Evolutionary conservation across 2,888 invertebrate genomes (phyloP).

Genomic region (Pasiphila rectangulata): DNA sequence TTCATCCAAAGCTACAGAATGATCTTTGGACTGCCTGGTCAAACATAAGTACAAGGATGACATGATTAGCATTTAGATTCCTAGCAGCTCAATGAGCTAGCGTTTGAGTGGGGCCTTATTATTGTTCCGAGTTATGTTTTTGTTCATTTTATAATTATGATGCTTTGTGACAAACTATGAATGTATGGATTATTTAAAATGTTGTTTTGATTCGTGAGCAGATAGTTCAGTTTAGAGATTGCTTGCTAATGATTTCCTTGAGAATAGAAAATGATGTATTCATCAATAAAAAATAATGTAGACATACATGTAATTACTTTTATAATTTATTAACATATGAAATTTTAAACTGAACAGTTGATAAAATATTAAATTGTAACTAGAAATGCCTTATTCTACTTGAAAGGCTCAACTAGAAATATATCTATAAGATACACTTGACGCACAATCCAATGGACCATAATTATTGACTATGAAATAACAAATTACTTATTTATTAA

Average conservation of each 20-base stretch:
- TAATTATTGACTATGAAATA: conserved; percentile 21
- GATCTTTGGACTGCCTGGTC: conserved; percentile 13
- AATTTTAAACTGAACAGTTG: conserved; percentile 18
- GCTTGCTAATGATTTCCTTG: conserved; percentile 10
- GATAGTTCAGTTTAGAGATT: not conserved
- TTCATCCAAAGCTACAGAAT: conserved; percentile 15
- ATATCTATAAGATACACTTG: conserved; percentile 24
- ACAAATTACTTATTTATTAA: conserved; percentile 7
- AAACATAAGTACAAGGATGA: conserved; percentile 23
- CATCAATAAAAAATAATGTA: conserved; percentile 15
- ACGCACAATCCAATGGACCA: conserved; percentile 29
- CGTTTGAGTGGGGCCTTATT: conserved; percentile 19
- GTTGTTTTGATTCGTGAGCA: conserved; percentile 2
- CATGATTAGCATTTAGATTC: conserved; percentile 22
- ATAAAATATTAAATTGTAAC: conserved; percentile 19
- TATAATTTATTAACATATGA: conserved; percentile 21
- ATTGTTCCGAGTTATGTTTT: conserved; percentile 7
- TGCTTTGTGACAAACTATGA: conserved; percentile 21
- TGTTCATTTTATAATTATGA: conserved; percentile 7
- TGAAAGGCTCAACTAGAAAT: conserved; percentile 21
- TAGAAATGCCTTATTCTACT: conserved; percentile 23
- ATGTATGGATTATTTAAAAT: conserved; percentile 18
- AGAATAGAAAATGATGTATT: conserved; percentile 12
- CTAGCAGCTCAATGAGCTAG: conserved; percentile 19
- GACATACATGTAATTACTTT: conserved; percentile 18